Base-by-base conservation (phyloP, 2,888 invertebrate species). In the Nomada ferruginata region DNA sequence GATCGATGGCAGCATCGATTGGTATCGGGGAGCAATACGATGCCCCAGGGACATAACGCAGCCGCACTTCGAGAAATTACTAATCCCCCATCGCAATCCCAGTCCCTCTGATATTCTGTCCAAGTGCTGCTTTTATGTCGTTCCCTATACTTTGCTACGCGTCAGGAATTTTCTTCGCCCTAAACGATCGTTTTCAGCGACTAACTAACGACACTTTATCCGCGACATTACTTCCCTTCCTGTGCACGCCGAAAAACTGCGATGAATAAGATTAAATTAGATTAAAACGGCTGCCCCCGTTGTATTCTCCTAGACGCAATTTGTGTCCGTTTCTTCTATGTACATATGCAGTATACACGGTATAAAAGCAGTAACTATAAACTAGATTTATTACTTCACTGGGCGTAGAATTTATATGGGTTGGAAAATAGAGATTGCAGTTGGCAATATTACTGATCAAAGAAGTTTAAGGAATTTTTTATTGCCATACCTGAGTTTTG, bases 51-150 rank as follows among this genome's bases (percentile, higher is more conserved):
- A 90, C 85, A 70, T 76, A 85, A 83, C 77, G 76, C 84, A 79
- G 84, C 76, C 84, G 87, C 86, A 89, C 89, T 89, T 78, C 60
- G 81, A 89, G 87, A 89, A 87, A 89, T 89, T 89, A 87, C 88
- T 89, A 88, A 88, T 89, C 89, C 84, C 79, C 20, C 63, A 11
- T 23, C 15, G 15, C 47, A 36, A 36, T 36, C 36, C 36, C 36
- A 36, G 36, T 5, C 74, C 72, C 74, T 82, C 73, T 52, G 69
- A 23, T 66, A 72, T 70, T 72, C 76, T 29, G 76, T 72, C 76
- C 52, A 36, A 73, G 77, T 53, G 68, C 83, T 82, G 85, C 80
- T 83, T 83, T 81, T 78, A 80, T 68, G 80, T 66, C 70, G 69
- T 61, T 65, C 70, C 66, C 65, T 73, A 70, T 71, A 75, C 69